Percentiles rank a stretch among this genome's conserved stretches.
These are phyloP conservation scores for Dipodomys spectabilis DNA, from an alignment of 2,113 vertebrate species.

Conservation along the genomic window DNA sequence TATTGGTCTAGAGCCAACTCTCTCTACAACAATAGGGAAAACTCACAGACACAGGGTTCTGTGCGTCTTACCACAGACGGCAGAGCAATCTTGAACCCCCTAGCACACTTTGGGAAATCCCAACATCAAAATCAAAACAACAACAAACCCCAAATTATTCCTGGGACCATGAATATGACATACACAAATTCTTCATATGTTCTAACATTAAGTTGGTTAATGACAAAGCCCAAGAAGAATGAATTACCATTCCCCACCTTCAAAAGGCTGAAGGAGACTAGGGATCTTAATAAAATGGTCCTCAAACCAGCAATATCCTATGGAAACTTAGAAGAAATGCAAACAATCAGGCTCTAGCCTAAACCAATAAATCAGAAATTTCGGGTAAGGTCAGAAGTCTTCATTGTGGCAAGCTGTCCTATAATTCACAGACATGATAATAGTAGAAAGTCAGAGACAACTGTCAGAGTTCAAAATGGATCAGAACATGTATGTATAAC, in stretches of 20 bases:
- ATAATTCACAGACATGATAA: not conserved
- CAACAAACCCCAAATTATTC: not conserved
- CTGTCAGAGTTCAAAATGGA: not conserved
- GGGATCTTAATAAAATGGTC: not conserved
- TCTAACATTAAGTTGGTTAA: not conserved
- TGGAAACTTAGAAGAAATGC: not conserved
- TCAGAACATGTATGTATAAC: not conserved
- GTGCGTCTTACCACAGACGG: not conserved
- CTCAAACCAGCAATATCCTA: not conserved
- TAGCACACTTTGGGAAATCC: not conserved
- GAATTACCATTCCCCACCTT: not conserved
- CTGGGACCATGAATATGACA: not conserved
- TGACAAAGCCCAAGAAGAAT: not conserved
- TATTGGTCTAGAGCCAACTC: rapidly evolving
- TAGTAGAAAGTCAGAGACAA: not conserved
- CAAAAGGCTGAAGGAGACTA: not conserved
- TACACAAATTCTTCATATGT: not conserved
- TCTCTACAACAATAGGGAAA: not conserved
- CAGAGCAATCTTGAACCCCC: not conserved
- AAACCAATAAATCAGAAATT: not conserved
- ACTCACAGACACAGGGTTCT: rapidly evolving
- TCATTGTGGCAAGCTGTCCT: not conserved
- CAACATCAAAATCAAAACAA: not conserved
- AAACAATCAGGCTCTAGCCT: not conserved
- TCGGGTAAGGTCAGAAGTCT: not conserved